These are phyloP conservation scores for Tinamus major DNA, from an alignment of 2,797 vertebrate species.

Conservation along the genomic window DNA sequence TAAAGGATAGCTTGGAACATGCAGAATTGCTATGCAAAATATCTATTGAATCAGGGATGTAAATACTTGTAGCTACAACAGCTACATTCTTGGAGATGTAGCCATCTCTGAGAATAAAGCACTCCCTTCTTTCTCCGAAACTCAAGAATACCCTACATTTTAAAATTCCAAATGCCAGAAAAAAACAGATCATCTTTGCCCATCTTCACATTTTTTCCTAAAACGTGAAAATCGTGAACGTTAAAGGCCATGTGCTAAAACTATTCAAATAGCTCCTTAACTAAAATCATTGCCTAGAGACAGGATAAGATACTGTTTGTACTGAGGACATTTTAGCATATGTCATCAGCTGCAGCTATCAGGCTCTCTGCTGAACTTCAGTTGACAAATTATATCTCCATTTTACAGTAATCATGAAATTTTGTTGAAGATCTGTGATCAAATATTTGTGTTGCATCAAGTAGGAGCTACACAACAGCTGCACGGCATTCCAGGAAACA, in stretches of 20 bases:
- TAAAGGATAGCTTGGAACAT: background rate
- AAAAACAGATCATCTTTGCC: background rate
- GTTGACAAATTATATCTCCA: background rate
- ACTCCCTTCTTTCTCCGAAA: background rate
- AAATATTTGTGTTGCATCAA: background rate
- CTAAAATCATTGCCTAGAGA: background rate
- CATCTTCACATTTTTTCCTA: background rate
- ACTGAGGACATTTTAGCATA: background rate
- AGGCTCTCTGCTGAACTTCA: slow-evolving; percentile 23
- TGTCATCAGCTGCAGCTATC: background rate
- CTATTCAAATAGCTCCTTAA: background rate
- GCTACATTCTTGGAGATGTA: too few species aligned
- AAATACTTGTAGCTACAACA: background rate
- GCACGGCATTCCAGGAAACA: slow-evolving; percentile 16
- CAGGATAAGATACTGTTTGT: background rate
- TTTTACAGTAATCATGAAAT: background rate
- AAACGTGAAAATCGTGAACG: background rate
- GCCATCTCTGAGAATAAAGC: background rate
- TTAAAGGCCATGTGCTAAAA: background rate
- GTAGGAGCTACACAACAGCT: background rate
- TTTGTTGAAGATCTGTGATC: background rate
- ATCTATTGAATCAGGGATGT: background rate
- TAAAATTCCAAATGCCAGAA: background rate
- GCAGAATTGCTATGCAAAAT: background rate
- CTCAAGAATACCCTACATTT: background rate